These are phyloP conservation scores for Abrostola triplasia DNA, from an alignment of 2,888 invertebrate genomes.

Conservation along the genomic window DNA sequence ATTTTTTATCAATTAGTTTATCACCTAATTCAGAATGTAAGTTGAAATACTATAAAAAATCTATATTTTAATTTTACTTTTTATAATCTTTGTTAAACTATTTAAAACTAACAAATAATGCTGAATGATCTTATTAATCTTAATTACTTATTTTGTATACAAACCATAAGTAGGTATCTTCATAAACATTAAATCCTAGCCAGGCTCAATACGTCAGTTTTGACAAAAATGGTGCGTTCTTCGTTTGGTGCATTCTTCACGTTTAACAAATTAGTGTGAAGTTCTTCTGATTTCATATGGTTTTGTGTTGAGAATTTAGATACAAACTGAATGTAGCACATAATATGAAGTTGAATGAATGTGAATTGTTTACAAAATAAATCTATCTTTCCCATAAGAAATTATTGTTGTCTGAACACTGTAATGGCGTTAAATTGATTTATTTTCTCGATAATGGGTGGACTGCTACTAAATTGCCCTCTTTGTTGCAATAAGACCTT, in stretches of 20 bases:
- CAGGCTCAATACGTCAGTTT: conserved; percentile 34
- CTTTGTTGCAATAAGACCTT: conserved; percentile 90
- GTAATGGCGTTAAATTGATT: conserved; percentile 30
- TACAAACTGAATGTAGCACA: conserved; percentile 76
- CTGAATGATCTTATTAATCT: neutral
- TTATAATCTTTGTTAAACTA: no score
- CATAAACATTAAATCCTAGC: conserved; percentile 2
- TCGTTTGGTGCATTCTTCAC: conserved; percentile 73
- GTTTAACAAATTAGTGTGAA: conserved; percentile 81
- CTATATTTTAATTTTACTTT: no score
- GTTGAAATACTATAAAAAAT: no score
- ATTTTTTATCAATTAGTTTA: no score
- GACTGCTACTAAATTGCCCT: conserved; percentile 86
- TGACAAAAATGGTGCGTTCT: conserved; percentile 56
- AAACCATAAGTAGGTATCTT: neutral
- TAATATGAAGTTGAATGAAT: conserved; percentile 54
- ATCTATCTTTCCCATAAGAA: conserved; percentile 30
- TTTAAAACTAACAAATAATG: no score
- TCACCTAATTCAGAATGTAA: no score
- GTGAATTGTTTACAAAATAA: conserved; percentile 71
- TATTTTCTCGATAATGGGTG: conserved; percentile 81
- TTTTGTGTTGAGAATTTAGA: conserved; percentile 78
- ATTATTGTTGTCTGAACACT: conserved; percentile 30
- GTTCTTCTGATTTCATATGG: conserved; percentile 79
- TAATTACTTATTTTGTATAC: no score